Conservation (phyloP, 2,113 vertebrate species). For the Maccullochella peelii region DNA sequence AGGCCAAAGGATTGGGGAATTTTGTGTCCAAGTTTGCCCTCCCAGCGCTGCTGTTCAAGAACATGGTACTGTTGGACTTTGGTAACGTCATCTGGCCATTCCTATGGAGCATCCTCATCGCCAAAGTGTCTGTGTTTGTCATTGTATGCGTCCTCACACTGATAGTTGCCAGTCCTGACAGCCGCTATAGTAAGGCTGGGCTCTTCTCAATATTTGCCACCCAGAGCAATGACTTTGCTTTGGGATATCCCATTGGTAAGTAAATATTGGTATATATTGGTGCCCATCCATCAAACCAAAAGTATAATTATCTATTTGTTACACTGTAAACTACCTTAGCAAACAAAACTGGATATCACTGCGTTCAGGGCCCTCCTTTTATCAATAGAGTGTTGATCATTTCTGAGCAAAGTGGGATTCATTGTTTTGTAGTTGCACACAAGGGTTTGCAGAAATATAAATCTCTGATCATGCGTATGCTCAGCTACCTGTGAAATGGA, state of each 20-base stretch:
- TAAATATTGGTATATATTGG: too few relatives aligned
- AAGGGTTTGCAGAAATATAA: neutral
- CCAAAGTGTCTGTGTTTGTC: constrained; percentile 93
- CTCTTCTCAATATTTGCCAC: constrained; percentile 99
- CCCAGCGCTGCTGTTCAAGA: constrained; percentile 96
- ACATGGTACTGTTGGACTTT: constrained; percentile 97
- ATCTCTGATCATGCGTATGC: neutral
- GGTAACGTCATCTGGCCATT: constrained; percentile 95
- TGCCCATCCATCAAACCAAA: neutral
- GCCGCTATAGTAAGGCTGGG: constrained; percentile 93
- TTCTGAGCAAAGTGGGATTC: neutral
- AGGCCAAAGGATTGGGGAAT: constrained; percentile 95
- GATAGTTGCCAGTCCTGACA: constrained; percentile 89
- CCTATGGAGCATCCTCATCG: constrained; percentile 93
- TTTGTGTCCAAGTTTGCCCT: constrained; percentile 98
- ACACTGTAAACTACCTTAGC: neutral
- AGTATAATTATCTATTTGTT: constrained; percentile 18
- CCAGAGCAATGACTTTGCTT: constrained; percentile 98
- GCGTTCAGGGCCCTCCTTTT: too few relatives aligned
- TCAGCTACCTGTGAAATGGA: neutral
- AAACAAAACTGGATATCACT: neutral
- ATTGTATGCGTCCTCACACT: constrained; percentile 92
- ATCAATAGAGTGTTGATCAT: neutral
- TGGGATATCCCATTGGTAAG: constrained; percentile 98
- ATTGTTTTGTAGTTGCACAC: neutral